Percentiles rank a stretch among this genome's conserved stretches.
These are phyloP conservation scores for Chymomyza fuscimana DNA, from an alignment of 2,888 invertebrate genomes.

Conservation along the genomic window DNA sequence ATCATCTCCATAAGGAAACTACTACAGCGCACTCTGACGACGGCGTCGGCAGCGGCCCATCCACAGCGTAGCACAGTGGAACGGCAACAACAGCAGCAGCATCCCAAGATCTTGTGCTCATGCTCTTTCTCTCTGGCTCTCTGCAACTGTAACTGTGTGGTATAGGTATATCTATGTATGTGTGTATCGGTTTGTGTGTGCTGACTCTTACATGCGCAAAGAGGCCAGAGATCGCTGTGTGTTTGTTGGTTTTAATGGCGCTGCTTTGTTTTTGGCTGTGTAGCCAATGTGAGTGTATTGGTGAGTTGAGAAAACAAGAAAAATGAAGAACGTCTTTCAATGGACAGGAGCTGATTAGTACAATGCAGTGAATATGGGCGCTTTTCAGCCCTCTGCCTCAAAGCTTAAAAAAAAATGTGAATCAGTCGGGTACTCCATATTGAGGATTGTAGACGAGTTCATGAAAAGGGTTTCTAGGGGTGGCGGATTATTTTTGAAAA, in stretches of 20 bases:
- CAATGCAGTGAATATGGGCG: background rate
- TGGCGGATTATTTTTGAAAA: too few relatives aligned
- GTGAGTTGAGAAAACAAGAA: conserved; percentile 57
- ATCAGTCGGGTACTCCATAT: too few relatives aligned
- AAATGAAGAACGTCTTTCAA: conserved; percentile 65
- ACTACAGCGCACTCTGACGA: conserved; percentile 45
- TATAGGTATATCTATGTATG: background rate
- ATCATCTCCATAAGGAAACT: conserved; percentile 36
- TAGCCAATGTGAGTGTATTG: conserved; percentile 32
- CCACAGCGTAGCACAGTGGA: conserved; percentile 13
- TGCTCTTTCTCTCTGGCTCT: conserved; percentile 34
- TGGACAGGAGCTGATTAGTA: conserved; percentile 44
- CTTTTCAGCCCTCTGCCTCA: background rate
- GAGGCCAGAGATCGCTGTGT: conserved; percentile 62
- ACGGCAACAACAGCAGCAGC: conserved; percentile 16
- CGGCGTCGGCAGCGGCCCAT: background rate
- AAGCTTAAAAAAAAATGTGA: background rate
- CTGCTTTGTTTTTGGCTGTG: conserved; percentile 44
- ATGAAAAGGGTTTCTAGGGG: too few relatives aligned
- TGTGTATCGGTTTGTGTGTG: conserved; percentile 34
- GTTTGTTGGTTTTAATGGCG: conserved; percentile 75
- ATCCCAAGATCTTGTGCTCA: conserved; percentile 41
- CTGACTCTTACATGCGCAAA: conserved; percentile 46
- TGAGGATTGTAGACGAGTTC: too few relatives aligned
- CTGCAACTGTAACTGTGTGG: conserved; percentile 10